phyloP scores from a whole-genome alignment of 2,888 invertebrate species.

The Xylota segnis region DNA sequence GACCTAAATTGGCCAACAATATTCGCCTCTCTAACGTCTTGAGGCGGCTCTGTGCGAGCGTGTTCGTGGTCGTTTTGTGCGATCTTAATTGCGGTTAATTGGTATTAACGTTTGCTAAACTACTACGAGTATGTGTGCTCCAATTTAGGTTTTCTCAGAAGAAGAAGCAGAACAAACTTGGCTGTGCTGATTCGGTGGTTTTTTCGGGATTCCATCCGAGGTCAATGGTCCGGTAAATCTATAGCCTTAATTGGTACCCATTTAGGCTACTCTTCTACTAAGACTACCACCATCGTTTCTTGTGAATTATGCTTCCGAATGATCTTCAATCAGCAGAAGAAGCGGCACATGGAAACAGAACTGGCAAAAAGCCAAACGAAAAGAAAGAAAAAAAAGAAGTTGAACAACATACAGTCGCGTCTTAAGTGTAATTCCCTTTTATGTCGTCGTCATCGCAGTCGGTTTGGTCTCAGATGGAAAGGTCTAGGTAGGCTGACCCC shows the following conservation, averaged over 20 bases:
- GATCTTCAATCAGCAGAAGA: constrained; percentile 43
- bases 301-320: constrained; percentile 64
- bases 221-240: constrained; percentile 59
- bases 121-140: constrained; percentile 29
- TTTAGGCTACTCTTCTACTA: constrained; percentile 36
- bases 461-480: constrained; percentile 41
- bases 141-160: constrained; percentile 63
- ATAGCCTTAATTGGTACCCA: constrained; percentile 57
- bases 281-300: constrained; percentile 32
- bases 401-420: constrained; percentile 25
- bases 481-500: constrained; percentile 60
- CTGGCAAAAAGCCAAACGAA: not conserved
- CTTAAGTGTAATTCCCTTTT: constrained; percentile 67
- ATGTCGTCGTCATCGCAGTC: constrained; percentile 51
- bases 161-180: not conserved
- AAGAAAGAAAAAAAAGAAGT: constrained; percentile 32
- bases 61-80: constrained; percentile 53
- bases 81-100: constrained; percentile 83
- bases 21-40: constrained; percentile 31
- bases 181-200: not conserved
- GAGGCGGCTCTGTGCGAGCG: not conserved
- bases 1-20: constrained; percentile 56
- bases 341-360: constrained; percentile 14
- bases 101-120: constrained; percentile 81
- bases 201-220: constrained; percentile 49